Evolutionary conservation across 2,113 vertebrate genomes (phyloP).

Genomic region (Tricholaema leucomelas): DNA sequence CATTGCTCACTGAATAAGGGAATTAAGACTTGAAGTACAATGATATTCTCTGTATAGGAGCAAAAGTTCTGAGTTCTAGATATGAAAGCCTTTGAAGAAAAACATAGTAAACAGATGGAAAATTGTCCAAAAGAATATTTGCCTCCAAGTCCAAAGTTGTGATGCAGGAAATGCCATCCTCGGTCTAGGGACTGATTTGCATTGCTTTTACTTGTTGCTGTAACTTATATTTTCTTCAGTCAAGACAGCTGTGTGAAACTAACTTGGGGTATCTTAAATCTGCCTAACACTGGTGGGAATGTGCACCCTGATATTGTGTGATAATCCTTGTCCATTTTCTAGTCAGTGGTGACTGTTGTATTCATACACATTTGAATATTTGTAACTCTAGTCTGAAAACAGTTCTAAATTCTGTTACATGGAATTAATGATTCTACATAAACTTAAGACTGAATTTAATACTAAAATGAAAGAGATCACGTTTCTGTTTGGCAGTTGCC

Average conservation of each 20-base stretch:
- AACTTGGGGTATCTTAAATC: background rate
- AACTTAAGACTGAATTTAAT: background rate
- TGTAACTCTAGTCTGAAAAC: no score
- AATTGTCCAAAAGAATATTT: background rate
- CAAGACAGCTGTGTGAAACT: background rate
- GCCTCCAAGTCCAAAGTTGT: background rate
- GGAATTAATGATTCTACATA: background rate
- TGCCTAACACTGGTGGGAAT: background rate
- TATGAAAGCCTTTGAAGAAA: background rate
- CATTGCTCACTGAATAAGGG: background rate
- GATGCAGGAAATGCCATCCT: no score
- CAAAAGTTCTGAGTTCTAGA: background rate
- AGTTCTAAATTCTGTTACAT: background rate
- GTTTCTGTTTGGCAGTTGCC: background rate
- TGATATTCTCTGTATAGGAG: background rate
- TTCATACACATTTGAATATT: background rate
- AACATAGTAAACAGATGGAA: background rate
- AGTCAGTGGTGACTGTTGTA: background rate
- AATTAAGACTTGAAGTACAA: background rate
- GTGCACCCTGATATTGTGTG: accelerated
- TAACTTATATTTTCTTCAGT: background rate
- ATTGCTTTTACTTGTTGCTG: background rate
- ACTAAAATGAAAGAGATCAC: background rate
- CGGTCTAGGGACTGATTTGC: background rate
- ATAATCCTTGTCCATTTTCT: background rate